phyloP scores from a whole-genome alignment of 2,113 vertebrate genomes.

The Odobenus rosmarus region DNA sequence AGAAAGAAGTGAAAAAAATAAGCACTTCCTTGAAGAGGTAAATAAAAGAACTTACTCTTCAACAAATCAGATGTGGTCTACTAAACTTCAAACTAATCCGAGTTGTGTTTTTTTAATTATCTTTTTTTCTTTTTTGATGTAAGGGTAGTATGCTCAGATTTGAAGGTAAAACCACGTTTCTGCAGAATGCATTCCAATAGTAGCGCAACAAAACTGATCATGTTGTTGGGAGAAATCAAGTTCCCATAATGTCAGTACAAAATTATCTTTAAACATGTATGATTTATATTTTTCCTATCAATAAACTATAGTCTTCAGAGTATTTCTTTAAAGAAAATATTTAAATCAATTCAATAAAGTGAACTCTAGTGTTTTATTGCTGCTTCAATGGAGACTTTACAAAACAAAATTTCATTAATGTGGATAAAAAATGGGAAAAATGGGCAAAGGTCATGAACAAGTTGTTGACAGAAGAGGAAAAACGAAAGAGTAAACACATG shows the following conservation, averaged over 20 bases:
- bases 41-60: slow-evolving; percentile 71
- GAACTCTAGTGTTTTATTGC: slow-evolving; percentile 10
- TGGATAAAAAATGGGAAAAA: background rate
- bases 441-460: background rate
- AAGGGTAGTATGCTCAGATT: slow-evolving; percentile 12
- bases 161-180: slow-evolving; percentile 35
- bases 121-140: slow-evolving; percentile 30
- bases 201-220: slow-evolving; percentile 5
- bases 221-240: slow-evolving; percentile 49
- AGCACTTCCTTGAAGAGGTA: slow-evolving; percentile 87
- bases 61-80: slow-evolving; percentile 55
- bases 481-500: background rate
- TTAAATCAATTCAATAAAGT: slow-evolving; percentile 56
- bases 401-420: background rate
- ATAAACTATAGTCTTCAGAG: slow-evolving; percentile 47
- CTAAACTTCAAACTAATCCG: slow-evolving; percentile 56
- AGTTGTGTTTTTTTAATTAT: slow-evolving; percentile 43
- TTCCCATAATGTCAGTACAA: slow-evolving; percentile 37
- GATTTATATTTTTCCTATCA: slow-evolving; percentile 64
- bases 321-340: slow-evolving; percentile 67
- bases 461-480: slow-evolving; percentile 1
- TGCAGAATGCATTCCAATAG: background rate
- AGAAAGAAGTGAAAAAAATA: slow-evolving; percentile 91
- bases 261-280: slow-evolving; percentile 51
- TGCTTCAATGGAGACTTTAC: background rate